Evolutionary conservation across 2,888 invertebrate species (phyloP).

Genomic region (Dasysyrphus albostriatus): DNA sequence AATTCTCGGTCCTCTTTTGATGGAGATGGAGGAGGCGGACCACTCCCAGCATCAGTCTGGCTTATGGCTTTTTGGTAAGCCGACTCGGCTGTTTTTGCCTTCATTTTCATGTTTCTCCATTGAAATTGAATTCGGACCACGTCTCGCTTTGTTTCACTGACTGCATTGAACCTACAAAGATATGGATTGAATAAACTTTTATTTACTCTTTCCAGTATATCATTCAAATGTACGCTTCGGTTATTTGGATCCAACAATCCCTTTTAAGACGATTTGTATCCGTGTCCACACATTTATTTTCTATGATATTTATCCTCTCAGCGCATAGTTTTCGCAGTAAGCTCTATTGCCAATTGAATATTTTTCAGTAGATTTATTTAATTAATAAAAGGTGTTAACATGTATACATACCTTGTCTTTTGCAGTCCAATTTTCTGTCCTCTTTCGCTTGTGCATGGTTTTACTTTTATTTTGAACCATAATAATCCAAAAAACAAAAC

Average conservation of each 20-base stretch:
- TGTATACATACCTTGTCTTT: not conserved
- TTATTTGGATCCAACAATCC: not conserved
- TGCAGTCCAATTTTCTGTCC: slow-evolving; percentile 10
- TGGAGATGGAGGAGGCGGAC: not conserved
- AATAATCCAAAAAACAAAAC: not conserved
- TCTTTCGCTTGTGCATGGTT: not conserved
- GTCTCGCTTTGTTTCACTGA: not conserved
- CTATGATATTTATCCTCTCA: not conserved
- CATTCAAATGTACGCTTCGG: not conserved
- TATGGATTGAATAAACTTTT: not conserved
- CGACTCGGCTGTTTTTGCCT: not conserved
- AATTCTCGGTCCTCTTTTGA: not conserved
- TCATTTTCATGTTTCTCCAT: slow-evolving; percentile 12
- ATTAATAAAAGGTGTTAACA: not conserved
- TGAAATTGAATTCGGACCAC: not conserved
- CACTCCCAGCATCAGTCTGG: not conserved
- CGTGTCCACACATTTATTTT: slow-evolving; percentile 7
- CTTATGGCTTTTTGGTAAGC: not conserved
- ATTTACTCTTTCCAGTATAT: not conserved
- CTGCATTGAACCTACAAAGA: not conserved
- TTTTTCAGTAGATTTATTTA: not conserved
- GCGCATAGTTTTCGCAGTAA: slow-evolving; percentile 3
- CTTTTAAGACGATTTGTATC: not conserved
- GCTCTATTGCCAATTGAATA: not conserved
- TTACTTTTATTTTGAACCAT: not conserved